Conservation (phyloP, 1,140 invertebrate genomes). For the Aphidius ervi region DNA sequence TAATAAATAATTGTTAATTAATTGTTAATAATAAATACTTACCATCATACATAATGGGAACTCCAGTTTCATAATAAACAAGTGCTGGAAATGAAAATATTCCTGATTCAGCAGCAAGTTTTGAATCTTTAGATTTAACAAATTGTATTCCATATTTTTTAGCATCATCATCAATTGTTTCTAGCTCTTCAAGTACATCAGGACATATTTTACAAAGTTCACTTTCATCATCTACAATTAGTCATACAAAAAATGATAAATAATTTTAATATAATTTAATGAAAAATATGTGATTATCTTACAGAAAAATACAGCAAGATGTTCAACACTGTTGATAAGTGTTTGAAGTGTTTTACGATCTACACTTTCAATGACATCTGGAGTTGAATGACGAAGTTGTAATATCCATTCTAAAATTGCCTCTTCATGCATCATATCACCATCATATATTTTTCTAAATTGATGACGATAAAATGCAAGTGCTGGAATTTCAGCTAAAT, state of each 20-base stretch:
- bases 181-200: slow-evolving; percentile 80
- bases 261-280: slow-evolving; percentile 12
- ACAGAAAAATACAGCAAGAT: slow-evolving; percentile 92
- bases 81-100: slow-evolving; percentile 87
- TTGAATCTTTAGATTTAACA: slow-evolving; percentile 87
- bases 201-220: slow-evolving; percentile 73
- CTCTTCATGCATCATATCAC: slow-evolving; percentile 90
- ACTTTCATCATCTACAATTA: slow-evolving; percentile 56
- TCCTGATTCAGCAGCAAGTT: slow-evolving; percentile 83
- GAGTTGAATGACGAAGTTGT: slow-evolving; percentile 74
- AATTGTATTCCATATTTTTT: slow-evolving; percentile 90
- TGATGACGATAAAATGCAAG: slow-evolving; percentile 87
- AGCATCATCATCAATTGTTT: slow-evolving; percentile 91
- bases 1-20: slow-evolving; percentile 2
- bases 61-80: slow-evolving; percentile 88
- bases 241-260: slow-evolving; percentile 22
- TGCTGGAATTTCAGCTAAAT: slow-evolving; percentile 75
- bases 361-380: slow-evolving; percentile 88
- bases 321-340: slow-evolving; percentile 84
- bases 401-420: slow-evolving; percentile 86
- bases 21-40: slow-evolving; percentile 47
- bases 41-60: slow-evolving; percentile 93
- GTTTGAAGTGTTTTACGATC: slow-evolving; percentile 86
- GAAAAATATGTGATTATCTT: slow-evolving; percentile 50
- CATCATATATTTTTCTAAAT: slow-evolving; percentile 80